Conservation (phyloP, 1,140 invertebrate species). For the Agrilus planipennis region DNA sequence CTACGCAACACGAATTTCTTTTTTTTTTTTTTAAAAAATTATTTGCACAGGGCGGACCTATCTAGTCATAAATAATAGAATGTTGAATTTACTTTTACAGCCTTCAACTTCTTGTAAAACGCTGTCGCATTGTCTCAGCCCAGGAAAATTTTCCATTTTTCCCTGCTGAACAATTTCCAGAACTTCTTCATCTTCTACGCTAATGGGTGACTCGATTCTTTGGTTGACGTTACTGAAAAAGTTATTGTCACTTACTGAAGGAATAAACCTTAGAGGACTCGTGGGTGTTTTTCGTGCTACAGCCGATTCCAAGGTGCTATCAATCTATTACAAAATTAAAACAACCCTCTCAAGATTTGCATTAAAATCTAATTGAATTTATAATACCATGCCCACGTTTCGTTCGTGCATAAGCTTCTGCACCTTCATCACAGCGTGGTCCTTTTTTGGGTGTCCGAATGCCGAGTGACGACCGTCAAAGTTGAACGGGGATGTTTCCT, state of each 20-base stretch:
- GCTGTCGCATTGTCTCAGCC: constrained; percentile 22
- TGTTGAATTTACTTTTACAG: constrained; percentile 9
- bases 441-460: constrained; percentile 21
- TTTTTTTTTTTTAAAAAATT: too few relatives aligned
- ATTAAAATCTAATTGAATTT: neutral
- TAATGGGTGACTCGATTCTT: constrained; percentile 31
- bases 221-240: constrained; percentile 5
- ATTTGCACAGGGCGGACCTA: too few relatives aligned
- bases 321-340: constrained; percentile 1
- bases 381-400: constrained; percentile 2
- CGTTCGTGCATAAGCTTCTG: constrained; percentile 35
- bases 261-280: constrained; percentile 7
- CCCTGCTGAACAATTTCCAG: constrained; percentile 24
- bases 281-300: constrained; percentile 2
- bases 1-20: too few relatives aligned
- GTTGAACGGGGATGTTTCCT: constrained; percentile 45
- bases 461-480: constrained; percentile 20
- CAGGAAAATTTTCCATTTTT: constrained; percentile 12
- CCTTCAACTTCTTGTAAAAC: constrained; percentile 23
- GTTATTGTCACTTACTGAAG: neutral
- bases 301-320: neutral
- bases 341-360: neutral
- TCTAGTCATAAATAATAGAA: too few relatives aligned
- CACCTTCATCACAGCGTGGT: constrained; percentile 29
- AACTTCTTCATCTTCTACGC: constrained; percentile 45